Evolutionary conservation across 2,888 invertebrate genomes (phyloP), one percentile per base, ranked within the genome.

Genomic region (Thecocarcelia acutangulata): DNA sequence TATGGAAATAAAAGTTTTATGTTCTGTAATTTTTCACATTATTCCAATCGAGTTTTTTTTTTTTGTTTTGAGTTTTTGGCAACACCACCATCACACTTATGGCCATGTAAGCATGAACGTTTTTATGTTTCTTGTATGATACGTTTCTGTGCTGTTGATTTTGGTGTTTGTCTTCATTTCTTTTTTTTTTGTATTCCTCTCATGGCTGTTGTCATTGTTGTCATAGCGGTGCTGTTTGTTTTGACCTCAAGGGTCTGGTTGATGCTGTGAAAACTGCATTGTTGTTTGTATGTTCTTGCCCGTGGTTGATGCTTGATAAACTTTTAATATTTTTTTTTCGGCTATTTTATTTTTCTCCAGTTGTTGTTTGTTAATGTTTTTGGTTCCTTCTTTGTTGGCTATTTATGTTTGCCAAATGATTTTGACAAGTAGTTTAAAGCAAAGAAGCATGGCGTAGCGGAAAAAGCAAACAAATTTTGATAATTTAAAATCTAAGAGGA

Each of bases 171-270:
- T 46, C 8, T 13, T n/a, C n/a, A n/a, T n/a, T n/a, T n/a, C n/a
- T n/a, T n/a, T n/a, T n/a, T n/a, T 64, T 44, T 12, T 8, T 48
- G 24, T 56, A 21, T 69, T 64, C 64, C 33, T 64, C 63, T 61
- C 44, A 42, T 70, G 58, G 46, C 33, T 80, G 74, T 50, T 74
- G 54, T 66, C 66, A 42, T 24, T 19, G 28, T 42, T 61, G 50
- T 69, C 21, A 21, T 17, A 48, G 48, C 40, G 11, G 5, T 59
- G 40, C 21, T 76, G 66, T 69, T 72, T 78, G 77, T 78, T 80
- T 64, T 77, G 59, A 83, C 83, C 83, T 70, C 78, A 83, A 78
- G 77, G 74, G 78, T 74, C 70, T 68, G 74, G 74, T 75, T 79
- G 48, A 74, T 78, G 64, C 68, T 72, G 75, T 83, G 79, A 48